Evolutionary conservation across 2,888 invertebrate genomes (phyloP).

Genomic region (Eledona agricola): DNA sequence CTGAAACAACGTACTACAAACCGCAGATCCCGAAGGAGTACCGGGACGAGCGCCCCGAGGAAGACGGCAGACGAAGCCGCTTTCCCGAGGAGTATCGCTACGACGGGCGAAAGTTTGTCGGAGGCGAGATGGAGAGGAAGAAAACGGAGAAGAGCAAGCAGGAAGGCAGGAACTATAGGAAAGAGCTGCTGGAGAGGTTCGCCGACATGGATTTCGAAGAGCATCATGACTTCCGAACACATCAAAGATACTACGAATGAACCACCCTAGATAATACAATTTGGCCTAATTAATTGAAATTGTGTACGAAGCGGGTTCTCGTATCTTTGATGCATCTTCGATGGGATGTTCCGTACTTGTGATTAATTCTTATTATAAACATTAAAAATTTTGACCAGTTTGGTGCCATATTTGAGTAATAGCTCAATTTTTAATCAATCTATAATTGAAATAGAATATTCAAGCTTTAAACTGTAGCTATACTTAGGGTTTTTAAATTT

Average conservation of each 20-base stretch:
- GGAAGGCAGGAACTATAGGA: conserved; percentile 60
- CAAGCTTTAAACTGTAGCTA: conserved; percentile 60
- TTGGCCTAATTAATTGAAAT: conserved; percentile 37
- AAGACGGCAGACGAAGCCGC: conserved; percentile 40
- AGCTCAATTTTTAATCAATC: conserved; percentile 63
- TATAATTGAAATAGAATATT: conserved; percentile 56
- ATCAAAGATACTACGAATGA: conserved; percentile 60
- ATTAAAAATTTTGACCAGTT: conserved; percentile 61
- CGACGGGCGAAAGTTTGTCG: conserved; percentile 31
- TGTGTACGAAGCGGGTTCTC: conserved; percentile 35
- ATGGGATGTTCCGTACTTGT: conserved; percentile 62
- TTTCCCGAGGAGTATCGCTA: conserved; percentile 44
- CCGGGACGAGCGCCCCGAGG: conserved; percentile 51
- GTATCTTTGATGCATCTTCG: conserved; percentile 57
- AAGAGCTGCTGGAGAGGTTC: conserved; percentile 60
- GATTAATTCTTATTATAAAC: conserved; percentile 49
- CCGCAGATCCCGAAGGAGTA: conserved; percentile 60
- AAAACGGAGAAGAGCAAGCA: conserved; percentile 49
- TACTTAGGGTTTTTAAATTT: conserved; percentile 58
- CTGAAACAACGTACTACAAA: conserved; percentile 57
- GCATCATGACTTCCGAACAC: conserved; percentile 57
- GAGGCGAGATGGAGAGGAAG: conserved; percentile 38
- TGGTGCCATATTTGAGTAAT: conserved; percentile 63
- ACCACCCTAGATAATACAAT: conserved; percentile 24
- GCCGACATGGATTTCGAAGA: conserved; percentile 61